phyloP scores from a whole-genome alignment of 2,888 invertebrate species.

The Eupeodes luniger region DNA sequence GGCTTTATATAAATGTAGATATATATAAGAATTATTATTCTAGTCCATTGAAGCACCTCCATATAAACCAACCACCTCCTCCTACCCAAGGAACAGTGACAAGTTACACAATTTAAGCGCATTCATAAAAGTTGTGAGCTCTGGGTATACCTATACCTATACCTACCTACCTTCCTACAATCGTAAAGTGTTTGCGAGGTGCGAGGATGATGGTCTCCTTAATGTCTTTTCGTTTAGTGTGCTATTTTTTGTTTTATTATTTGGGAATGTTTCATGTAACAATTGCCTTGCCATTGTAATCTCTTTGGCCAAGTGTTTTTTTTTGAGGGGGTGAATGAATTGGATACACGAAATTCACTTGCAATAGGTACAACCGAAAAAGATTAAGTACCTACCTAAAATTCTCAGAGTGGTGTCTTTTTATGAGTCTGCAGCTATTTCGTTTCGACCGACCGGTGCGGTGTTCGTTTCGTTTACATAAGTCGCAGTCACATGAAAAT shows the following conservation, averaged over 20 bases:
- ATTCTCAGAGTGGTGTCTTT: background rate
- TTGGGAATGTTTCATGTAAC: constrained; percentile 48
- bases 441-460: background rate
- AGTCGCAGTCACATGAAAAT: constrained; percentile 64
- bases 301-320: constrained; percentile 40
- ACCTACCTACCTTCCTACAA: background rate
- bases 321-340: constrained; percentile 22
- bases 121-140: constrained; percentile 56
- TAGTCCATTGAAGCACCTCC: constrained; percentile 2
- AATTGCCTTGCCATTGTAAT: constrained; percentile 62
- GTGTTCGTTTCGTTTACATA: constrained; percentile 71
- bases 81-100: background rate
- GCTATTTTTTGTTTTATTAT: background rate
- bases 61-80: constrained; percentile 18
- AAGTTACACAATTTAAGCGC: constrained; percentile 66
- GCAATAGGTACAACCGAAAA: constrained; percentile 6
- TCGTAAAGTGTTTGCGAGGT: constrained; percentile 35
- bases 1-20: background rate
- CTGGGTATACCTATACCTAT: background rate
- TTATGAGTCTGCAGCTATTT: constrained; percentile 17
- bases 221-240: constrained; percentile 38
- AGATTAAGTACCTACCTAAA: constrained; percentile 22
- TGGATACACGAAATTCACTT: constrained; percentile 35
- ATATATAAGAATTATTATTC: constrained; percentile 55
- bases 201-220: constrained; percentile 28